phyloP scores from a whole-genome alignment of 2,113 vertebrate species.

The Puffinus mauretanicus region DNA sequence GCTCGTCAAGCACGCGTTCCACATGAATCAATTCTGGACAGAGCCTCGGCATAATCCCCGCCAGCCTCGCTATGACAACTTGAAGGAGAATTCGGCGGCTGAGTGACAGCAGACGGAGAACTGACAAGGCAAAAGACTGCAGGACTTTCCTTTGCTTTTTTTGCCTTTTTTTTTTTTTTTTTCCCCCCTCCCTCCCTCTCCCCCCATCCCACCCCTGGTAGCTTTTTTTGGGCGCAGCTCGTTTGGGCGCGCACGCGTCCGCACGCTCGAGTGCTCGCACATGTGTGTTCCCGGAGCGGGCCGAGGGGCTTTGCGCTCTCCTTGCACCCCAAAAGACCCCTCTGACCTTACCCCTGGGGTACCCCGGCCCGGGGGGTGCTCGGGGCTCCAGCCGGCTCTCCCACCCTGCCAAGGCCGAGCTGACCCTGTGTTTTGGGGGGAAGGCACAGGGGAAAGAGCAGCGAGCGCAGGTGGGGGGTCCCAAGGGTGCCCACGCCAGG shows the following conservation, averaged over 20 bases:
- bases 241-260: not conserved
- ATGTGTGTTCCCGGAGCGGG: not conserved
- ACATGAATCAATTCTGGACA: slow-evolving; percentile 82
- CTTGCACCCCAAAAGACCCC: not conserved
- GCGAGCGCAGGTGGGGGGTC: accelerated
- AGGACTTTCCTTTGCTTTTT: slow-evolving; percentile 24
- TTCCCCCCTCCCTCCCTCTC: accelerated
- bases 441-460: no score
- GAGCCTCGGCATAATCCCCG: slow-evolving; percentile 73
- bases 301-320: not conserved
- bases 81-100: slow-evolving; percentile 72
- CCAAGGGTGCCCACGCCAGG: no score
- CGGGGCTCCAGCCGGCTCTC: accelerated
- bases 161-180: no score
- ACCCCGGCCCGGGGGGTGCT: not conserved
- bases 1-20: slow-evolving; percentile 79
- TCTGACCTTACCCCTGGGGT: not conserved
- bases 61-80: slow-evolving; percentile 76
- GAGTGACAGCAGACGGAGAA: slow-evolving; percentile 70
- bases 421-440: accelerated
- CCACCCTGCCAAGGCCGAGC: accelerated
- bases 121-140: slow-evolving; percentile 58
- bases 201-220: accelerated
- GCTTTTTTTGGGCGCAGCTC: not conserved
- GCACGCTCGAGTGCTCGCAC: accelerated